Evolutionary conservation across 1,140 invertebrate species (phyloP).

Genomic region (Euschistus heros): DNA sequence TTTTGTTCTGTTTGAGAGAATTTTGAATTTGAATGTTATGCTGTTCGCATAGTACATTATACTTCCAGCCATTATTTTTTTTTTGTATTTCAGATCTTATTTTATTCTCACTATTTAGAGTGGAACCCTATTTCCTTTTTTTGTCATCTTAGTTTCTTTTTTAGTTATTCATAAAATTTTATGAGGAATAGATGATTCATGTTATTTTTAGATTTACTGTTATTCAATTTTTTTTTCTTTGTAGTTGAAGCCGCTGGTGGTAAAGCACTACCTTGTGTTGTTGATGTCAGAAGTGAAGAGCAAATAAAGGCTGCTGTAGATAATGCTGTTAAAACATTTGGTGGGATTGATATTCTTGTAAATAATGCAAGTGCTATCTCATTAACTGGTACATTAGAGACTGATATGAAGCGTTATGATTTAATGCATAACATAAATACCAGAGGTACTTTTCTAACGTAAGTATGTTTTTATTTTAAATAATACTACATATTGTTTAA

Average conservation of each 20-base stretch:
- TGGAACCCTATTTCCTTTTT: no score
- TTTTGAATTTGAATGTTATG: no score
- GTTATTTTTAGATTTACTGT: no score
- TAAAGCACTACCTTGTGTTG: constrained; percentile 80
- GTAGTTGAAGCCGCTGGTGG: constrained; percentile 84
- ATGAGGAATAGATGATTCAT: no score
- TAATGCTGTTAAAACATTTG: constrained; percentile 80
- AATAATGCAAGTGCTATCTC: constrained; percentile 97
- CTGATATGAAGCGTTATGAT: constrained; percentile 93
- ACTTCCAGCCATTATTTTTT: no score
- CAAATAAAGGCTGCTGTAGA: constrained; percentile 78
- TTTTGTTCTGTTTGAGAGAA: no score
- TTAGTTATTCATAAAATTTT: no score
- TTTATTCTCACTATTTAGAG: no score
- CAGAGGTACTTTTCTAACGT: constrained; percentile 85
- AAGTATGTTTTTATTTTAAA: constrained; percentile 36
- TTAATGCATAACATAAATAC: constrained; percentile 88
- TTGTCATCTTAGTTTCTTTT: no score
- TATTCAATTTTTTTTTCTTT: constrained; percentile 33
- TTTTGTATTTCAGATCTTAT: no score
- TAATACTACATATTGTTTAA: no score
- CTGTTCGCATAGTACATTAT: no score
- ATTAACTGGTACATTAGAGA: constrained; percentile 71
- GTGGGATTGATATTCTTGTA: constrained; percentile 88
- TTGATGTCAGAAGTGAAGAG: constrained; percentile 83